Evolutionary conservation across 1,140 invertebrate genomes (phyloP).

Genomic region (Papilio glaucus): DNA sequence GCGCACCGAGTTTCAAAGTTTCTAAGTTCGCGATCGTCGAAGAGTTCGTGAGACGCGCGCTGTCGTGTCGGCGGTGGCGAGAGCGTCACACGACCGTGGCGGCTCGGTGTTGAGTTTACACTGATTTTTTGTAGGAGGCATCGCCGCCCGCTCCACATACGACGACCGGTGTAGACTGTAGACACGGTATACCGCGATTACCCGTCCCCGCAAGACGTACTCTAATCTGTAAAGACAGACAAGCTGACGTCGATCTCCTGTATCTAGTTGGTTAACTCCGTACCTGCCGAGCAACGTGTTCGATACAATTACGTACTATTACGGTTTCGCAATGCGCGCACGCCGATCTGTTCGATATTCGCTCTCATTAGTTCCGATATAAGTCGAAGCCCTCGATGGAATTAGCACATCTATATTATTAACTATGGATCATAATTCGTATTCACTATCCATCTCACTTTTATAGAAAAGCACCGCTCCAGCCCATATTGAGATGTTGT

Average conservation of each 20-base stretch:
- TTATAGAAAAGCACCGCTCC: neutral
- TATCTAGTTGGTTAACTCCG: slow-evolving; percentile 61
- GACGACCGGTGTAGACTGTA: slow-evolving; percentile 75
- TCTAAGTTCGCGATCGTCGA: slow-evolving; percentile 48
- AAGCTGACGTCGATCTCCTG: slow-evolving; percentile 51
- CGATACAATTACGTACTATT: slow-evolving; percentile 70
- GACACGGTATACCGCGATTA: slow-evolving; percentile 65
- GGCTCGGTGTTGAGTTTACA: slow-evolving; percentile 75
- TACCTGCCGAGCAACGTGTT: slow-evolving; percentile 67
- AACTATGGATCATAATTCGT: neutral
- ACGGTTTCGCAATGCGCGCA: slow-evolving; percentile 60
- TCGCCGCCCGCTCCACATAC: slow-evolving; percentile 79
- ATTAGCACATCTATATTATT: slow-evolving; percentile 36
- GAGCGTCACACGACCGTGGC: slow-evolving; percentile 68
- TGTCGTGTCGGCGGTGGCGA: slow-evolving; percentile 45
- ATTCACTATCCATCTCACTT: neutral
- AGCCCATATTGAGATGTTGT: no score
- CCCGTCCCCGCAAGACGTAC: slow-evolving; percentile 49
- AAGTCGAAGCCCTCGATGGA: slow-evolving; percentile 41
- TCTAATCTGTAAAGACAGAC: slow-evolving; percentile 45
- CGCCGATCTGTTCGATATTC: slow-evolving; percentile 59
- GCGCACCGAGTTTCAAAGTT: slow-evolving; percentile 44
- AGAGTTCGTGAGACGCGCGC: slow-evolving; percentile 45
- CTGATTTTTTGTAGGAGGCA: slow-evolving; percentile 82
- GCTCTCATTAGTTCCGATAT: slow-evolving; percentile 59